These are phyloP conservation scores for Psittacula derbiana DNA, from an alignment of 2,797 vertebrate species.

Conservation along the genomic window DNA sequence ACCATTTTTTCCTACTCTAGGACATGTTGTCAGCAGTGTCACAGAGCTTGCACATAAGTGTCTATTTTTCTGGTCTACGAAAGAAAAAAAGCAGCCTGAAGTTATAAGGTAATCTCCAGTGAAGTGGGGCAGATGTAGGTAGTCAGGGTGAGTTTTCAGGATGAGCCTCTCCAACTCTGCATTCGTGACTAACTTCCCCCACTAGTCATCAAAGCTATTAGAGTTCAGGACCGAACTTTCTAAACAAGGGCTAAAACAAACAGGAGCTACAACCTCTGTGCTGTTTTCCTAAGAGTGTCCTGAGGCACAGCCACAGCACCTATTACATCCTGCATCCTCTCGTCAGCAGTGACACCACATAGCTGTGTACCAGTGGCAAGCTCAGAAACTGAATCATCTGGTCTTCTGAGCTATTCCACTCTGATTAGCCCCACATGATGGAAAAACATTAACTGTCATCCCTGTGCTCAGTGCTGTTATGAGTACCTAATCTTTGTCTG, in stretches of 20 bases:
- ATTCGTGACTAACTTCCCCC: not conserved
- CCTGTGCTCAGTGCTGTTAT: fast-evolving
- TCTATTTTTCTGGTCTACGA: not conserved
- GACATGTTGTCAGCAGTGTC: not conserved
- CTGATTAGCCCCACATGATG: too few species aligned
- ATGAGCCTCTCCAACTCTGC: not conserved
- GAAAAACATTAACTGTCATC: not conserved
- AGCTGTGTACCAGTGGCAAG: not conserved
- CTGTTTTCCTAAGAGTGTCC: not conserved
- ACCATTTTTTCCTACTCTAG: not conserved
- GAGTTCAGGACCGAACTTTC: not conserved
- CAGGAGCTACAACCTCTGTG: not conserved
- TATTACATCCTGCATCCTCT: too few species aligned
- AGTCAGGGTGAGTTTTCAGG: not conserved
- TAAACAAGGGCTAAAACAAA: not conserved
- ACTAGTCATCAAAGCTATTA: fast-evolving
- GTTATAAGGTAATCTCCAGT: not conserved
- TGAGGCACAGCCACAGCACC: not conserved
- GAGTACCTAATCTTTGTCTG: not conserved
- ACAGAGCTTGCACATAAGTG: not conserved
- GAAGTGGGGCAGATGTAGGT: not conserved
- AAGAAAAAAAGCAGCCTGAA: not conserved
- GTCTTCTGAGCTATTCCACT: not conserved
- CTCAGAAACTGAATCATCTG: not conserved
- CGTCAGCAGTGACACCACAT: not conserved